A percentile compares a stretch with the other conserved stretches of the same genome.
These are phyloP conservation scores for Loris lydekkerianus DNA, from an alignment of 2,797 vertebrate species.

Conservation along the genomic window DNA sequence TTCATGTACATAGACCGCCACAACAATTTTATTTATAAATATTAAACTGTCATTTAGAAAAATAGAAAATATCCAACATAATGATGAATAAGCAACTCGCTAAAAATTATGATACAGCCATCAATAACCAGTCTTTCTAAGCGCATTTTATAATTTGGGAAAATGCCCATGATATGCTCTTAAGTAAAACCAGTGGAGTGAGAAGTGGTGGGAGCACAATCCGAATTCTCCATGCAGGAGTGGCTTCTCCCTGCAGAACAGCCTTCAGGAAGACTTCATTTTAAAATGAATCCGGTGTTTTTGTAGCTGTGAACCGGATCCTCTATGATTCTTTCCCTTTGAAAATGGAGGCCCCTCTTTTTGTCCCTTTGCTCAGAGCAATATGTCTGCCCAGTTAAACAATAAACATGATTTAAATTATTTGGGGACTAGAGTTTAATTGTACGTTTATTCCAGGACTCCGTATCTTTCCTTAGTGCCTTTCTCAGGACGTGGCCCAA, in stretches of 20 bases:
- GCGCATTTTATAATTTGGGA: not conserved
- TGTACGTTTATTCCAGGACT: conserved; percentile 51
- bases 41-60: conserved; percentile 1
- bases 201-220: not conserved
- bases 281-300: conserved; percentile 59
- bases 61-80: not conserved
- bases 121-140: not conserved
- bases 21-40: conserved; percentile 22
- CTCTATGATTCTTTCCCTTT: conserved; percentile 55
- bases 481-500: not conserved
- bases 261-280: not conserved
- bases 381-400: conserved; percentile 55
- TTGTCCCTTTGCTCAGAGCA: not conserved
- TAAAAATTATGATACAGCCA: not conserved
- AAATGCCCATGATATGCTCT: not conserved
- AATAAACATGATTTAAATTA: conserved; percentile 70
- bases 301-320: conserved; percentile 56
- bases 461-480: conserved; percentile 43
- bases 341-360: conserved; percentile 44
- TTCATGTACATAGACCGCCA: not conserved
- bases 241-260: not conserved
- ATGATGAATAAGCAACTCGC: not conserved
- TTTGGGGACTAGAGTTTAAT: conserved; percentile 54
- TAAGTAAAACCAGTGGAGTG: not conserved
- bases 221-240: not conserved